phyloP scores from a whole-genome alignment of 2,113 vertebrate genomes.

The Ploceus nigricollis region DNA sequence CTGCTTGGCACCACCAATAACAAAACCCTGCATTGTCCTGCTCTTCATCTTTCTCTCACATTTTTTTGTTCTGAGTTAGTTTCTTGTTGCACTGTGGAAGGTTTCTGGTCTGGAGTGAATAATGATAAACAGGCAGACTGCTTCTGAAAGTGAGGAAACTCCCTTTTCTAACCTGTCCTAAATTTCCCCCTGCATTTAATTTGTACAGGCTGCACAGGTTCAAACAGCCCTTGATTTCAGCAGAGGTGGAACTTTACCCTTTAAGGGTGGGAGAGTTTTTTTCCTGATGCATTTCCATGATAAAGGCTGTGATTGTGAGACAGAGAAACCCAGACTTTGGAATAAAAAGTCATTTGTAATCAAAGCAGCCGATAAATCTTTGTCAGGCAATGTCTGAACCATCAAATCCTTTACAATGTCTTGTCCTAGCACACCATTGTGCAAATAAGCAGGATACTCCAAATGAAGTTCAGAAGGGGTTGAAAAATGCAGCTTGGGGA shows the following conservation, averaged over 20 bases:
- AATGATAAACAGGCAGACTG: background rate
- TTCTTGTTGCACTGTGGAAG: background rate
- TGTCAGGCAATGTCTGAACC: background rate
- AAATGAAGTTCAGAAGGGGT: background rate
- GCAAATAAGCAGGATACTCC: background rate
- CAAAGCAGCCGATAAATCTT: background rate
- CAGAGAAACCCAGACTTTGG: background rate
- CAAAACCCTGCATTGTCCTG: background rate
- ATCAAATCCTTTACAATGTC: background rate
- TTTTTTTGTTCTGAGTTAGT: background rate
- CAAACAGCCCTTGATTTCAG: background rate
- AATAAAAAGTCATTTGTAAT: background rate
- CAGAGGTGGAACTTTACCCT: background rate
- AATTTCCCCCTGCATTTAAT: background rate
- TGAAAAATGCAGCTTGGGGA: background rate
- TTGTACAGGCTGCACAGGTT: background rate
- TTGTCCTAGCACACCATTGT: accelerated
- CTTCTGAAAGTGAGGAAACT: background rate
- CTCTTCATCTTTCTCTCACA: background rate
- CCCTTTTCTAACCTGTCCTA: background rate
- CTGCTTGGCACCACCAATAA: background rate
- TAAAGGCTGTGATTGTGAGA: background rate
- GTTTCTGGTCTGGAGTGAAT: background rate
- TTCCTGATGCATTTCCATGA: background rate
- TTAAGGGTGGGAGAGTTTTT: background rate